Evolutionary conservation across 2,888 invertebrate species (phyloP).

Genomic region (Macrosoma leucophasiata): DNA sequence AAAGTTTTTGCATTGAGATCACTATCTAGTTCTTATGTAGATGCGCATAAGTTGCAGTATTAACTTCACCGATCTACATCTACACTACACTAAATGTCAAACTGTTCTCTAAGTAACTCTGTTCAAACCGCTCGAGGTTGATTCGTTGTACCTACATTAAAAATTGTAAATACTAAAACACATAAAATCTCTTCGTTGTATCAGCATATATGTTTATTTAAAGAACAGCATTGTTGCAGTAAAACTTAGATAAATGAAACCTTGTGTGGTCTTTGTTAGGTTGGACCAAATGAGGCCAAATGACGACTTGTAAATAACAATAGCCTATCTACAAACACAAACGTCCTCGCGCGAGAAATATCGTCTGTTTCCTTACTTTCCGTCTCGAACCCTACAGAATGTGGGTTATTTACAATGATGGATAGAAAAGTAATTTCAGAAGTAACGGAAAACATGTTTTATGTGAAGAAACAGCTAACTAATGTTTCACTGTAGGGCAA

Average conservation of each 20-base stretch:
- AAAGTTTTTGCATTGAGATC: no score
- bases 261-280: constrained; percentile 38
- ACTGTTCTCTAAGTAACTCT: no score
- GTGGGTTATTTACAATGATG: constrained; percentile 2
- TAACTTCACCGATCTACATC: no score
- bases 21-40: no score
- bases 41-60: no score
- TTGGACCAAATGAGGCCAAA: constrained; percentile 14
- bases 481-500: constrained; percentile 1
- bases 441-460: constrained; percentile 5
- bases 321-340: constrained; percentile 33
- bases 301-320: constrained; percentile 36
- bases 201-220: no score
- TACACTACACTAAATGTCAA: no score
- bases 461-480: constrained; percentile 1
- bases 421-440: constrained; percentile 5
- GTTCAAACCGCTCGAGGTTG: no score
- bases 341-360: background rate
- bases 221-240: no score
- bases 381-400: constrained; percentile 2
- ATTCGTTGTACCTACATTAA: no score
- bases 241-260: constrained; percentile 52
- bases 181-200: no score
- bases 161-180: no score
- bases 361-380: background rate